Conservation (phyloP, 2,888 invertebrate species). For the Microchrysa polita region DNA sequence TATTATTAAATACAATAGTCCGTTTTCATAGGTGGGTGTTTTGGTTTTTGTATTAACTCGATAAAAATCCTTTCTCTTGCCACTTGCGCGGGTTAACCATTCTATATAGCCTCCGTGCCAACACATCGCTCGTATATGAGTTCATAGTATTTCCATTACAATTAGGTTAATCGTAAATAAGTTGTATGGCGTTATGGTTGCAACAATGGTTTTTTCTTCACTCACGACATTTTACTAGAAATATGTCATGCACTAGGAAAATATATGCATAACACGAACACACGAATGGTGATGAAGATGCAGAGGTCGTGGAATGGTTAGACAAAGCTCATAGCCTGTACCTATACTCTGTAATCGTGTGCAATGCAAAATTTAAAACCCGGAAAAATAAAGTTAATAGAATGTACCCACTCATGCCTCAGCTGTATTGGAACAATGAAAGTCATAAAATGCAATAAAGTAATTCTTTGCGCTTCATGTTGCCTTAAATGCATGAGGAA, state of each 20-base stretch:
- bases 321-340: too few species aligned
- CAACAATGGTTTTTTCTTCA: background rate
- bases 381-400: background rate
- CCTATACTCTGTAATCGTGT: background rate
- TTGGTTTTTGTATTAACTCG: too few species aligned
- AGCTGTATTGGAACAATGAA: background rate
- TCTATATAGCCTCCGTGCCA: background rate
- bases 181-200: too few species aligned
- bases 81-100: background rate
- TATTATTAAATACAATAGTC: too few species aligned
- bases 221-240: slow-evolving; percentile 2
- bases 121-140: background rate
- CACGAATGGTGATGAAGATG: too few species aligned
- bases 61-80: background rate
- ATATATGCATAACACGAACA: background rate
- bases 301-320: slow-evolving; percentile 2
- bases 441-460: background rate
- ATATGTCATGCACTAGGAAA: background rate
- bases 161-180: slow-evolving; percentile 4
- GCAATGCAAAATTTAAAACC: too few species aligned
- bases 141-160: background rate
- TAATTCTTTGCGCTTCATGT: background rate
- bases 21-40: too few species aligned
- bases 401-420: too few species aligned
- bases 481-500: background rate